phyloP scores from a whole-genome alignment of 2,888 invertebrate genomes.

The Thalpophila matura region DNA sequence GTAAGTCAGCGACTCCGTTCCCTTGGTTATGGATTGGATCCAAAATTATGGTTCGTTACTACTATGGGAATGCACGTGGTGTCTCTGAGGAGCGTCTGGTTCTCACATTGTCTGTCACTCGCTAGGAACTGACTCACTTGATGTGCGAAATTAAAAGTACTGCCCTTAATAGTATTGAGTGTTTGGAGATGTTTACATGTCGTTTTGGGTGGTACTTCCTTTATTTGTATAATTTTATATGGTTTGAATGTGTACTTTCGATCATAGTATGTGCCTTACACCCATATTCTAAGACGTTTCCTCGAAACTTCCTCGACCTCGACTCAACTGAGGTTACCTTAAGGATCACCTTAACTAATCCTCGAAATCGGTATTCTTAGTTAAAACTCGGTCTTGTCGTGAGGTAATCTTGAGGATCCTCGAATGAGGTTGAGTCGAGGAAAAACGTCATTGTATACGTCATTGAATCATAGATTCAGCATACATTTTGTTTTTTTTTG shows the following conservation, averaged over 20 bases:
- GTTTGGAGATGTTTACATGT: slow-evolving; percentile 50
- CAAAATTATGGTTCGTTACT: slow-evolving; percentile 84
- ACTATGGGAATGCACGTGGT: slow-evolving; percentile 85
- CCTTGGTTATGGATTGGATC: slow-evolving; percentile 83
- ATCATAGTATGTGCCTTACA: slow-evolving; percentile 16
- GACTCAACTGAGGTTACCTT: too few relatives aligned
- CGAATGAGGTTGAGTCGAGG: too few relatives aligned
- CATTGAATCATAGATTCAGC: too few relatives aligned
- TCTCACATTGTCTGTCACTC: slow-evolving; percentile 69
- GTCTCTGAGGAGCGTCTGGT: slow-evolving; percentile 67
- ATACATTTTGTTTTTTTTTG: too few relatives aligned
- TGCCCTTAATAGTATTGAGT: slow-evolving; percentile 47
- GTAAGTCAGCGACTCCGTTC: slow-evolving; percentile 71
- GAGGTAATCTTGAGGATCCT: too few relatives aligned
- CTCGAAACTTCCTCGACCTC: too few relatives aligned
- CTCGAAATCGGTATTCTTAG: too few relatives aligned
- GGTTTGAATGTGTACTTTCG: slow-evolving; percentile 32
- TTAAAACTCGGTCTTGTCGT: too few relatives aligned
- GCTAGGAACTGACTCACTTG: slow-evolving; percentile 45
- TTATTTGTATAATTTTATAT: slow-evolving; percentile 33
- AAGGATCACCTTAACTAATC: too few relatives aligned
- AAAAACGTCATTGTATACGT: too few relatives aligned
- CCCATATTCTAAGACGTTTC: too few relatives aligned
- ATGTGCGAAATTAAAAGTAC: slow-evolving; percentile 61
- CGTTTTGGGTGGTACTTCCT: slow-evolving; percentile 48